Base-by-base conservation (phyloP, 2,797 vertebrate genomes). In the Todus mexicanus region DNA sequence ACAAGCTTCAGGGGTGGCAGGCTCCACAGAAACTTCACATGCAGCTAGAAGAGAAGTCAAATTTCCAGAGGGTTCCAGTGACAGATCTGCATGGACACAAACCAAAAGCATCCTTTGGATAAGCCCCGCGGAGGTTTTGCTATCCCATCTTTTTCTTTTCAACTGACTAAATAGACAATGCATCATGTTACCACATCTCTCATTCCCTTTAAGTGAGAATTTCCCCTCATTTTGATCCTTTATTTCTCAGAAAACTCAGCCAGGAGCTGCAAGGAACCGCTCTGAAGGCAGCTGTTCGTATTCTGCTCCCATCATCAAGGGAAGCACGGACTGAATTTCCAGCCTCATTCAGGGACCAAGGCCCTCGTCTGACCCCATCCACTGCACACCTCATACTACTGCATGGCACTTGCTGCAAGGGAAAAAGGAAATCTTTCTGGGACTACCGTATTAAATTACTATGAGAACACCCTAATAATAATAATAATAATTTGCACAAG, bases 391-490 rank as follows among this genome's bases (percentile, higher is more conserved):
- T 72, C 63, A 48, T 23, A 47, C 33, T 59, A 51, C 19, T 2
- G 1, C 53, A 42, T 11, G 18, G 38, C 37, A 54, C 51, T 22
- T 26, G 6, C 59, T 38, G 13, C 26, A 72, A 85, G 4, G 10
- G 29, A 83, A 91, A 89, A 84, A 15, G 21, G 70, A 53, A 4
- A 11, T 48, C 77, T 80, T 91, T 79, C 75, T 71, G 45, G 27
- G 53, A 73, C 26, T 37, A 72, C 53, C 70, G 33, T 50, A 73
- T 82, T 61, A 70, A 93, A 93, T 74, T 80, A 64, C 84, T 43
- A n/a, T 33, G 60, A 93, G 82, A 93, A 91, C 63, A 90, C 20
- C 33, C 29, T 93, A 94, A 93, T 63, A 85, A 93, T 86, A 80
- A 83, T 70, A 86, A 76, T 76, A 91, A 23, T 63, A 64, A 40